Percentiles rank a stretch among this genome's conserved stretches.
These are phyloP conservation scores for Cantharis flavilabris DNA, from an alignment of 2,888 invertebrate species.

Conservation along the genomic window DNA sequence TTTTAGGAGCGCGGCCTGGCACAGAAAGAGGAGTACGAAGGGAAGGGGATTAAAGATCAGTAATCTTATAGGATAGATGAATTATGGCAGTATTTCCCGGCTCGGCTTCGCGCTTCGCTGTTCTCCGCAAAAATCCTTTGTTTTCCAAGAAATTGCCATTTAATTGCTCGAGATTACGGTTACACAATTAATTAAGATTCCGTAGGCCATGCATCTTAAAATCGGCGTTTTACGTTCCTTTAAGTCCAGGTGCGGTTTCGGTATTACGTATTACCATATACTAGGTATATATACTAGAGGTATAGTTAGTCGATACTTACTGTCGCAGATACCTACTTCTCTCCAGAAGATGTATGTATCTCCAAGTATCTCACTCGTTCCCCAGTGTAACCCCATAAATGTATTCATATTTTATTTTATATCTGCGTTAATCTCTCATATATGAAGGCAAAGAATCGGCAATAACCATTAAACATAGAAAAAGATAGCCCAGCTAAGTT, in stretches of 20 bases:
- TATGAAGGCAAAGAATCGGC: conserved; percentile 48
- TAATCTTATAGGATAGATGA: conserved; percentile 73
- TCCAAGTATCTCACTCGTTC: conserved; percentile 10
- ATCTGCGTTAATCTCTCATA: conserved; percentile 52
- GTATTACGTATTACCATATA: neutral
- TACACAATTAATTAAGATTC: conserved; percentile 58
- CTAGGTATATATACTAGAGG: neutral
- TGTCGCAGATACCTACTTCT: neutral
- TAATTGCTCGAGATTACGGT: conserved; percentile 56
- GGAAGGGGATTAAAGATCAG: conserved; percentile 77
- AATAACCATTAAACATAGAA: conserved; percentile 54
- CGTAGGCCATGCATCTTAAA: conserved; percentile 56
- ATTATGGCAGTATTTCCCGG: conserved; percentile 64
- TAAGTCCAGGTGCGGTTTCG: conserved; percentile 45
- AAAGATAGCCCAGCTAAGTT: conserved; percentile 51
- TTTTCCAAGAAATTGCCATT: conserved; percentile 57
- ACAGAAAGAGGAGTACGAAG: conserved; percentile 59
- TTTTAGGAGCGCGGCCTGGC: conserved; percentile 62
- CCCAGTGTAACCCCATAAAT: conserved; percentile 39
- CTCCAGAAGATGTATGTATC: neutral
- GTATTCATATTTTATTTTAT: conserved; percentile 50
- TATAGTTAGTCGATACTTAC: conserved; percentile 10
- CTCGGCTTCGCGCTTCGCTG: conserved; percentile 49
- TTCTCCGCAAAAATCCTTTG: conserved; percentile 56
- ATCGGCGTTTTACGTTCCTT: conserved; percentile 39